Conservation (phyloP, 1,140 invertebrate genomes). For the Halyomorpha halys region DNA sequence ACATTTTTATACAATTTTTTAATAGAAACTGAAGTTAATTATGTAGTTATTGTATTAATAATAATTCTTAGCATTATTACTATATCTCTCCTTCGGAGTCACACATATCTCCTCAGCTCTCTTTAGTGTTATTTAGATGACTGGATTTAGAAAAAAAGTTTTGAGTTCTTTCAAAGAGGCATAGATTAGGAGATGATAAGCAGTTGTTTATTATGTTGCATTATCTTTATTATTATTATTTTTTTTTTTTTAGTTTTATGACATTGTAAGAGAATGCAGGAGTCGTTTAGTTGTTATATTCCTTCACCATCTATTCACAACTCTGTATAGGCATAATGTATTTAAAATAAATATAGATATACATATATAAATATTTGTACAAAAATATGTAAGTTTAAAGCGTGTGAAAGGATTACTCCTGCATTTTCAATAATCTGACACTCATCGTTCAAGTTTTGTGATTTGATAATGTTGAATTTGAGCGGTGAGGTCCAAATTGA, state of each 20-base stretch:
- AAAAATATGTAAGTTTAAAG: conserved; percentile 2
- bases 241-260: conserved; percentile 11
- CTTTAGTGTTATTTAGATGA: conserved; percentile 5
- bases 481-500: neutral
- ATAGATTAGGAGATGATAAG: conserved; percentile 3
- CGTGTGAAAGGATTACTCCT: conserved; percentile 8
- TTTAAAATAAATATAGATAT: neutral
- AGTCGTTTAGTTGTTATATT: neutral
- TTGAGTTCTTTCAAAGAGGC: conserved; percentile 10
- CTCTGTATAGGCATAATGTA: neutral
- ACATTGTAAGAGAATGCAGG: conserved; percentile 17
- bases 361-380: conserved; percentile 7
- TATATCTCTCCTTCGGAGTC: conserved; percentile 1
- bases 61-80: conserved; percentile 13
- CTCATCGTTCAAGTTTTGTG: conserved; percentile 3
- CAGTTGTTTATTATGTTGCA: conserved; percentile 13
- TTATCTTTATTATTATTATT: neutral
- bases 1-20: conserved; percentile 9
- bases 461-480: conserved; percentile 12
- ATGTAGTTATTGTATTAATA: conserved; percentile 9
- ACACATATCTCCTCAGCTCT: conserved; percentile 17
- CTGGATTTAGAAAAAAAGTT: conserved; percentile 8
- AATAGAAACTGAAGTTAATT: conserved; percentile 8
- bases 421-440: conserved; percentile 13
- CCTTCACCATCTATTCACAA: too few relatives aligned